Conservation (phyloP, 2,797 vertebrate genomes). For the Hafferia zeledoni region DNA sequence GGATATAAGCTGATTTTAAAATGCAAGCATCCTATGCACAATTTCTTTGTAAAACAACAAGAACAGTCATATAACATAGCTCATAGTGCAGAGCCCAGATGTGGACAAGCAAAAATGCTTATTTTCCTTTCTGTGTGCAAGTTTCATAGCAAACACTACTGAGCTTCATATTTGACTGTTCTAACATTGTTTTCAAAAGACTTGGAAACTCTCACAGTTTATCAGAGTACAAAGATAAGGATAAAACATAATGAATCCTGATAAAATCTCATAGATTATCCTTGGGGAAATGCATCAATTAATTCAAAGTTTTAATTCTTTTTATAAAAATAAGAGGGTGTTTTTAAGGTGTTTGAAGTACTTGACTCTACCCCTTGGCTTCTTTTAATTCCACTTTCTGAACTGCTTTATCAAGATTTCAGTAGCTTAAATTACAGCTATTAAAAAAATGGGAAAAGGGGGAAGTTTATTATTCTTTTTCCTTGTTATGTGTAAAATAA, state of each 20-base stretch:
- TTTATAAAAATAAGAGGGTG: neutral
- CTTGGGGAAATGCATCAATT: neutral
- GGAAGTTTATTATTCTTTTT: neutral
- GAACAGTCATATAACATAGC: neutral
- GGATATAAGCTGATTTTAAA: slow-evolving; percentile 5
- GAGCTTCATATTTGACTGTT: neutral
- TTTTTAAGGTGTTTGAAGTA: slow-evolving; percentile 23
- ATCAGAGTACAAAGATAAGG: neutral
- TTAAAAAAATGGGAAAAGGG: slow-evolving; percentile 8
- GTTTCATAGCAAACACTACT: neutral
- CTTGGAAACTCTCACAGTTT: neutral
- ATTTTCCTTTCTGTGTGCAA: neutral
- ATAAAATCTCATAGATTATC: slow-evolving; percentile 15
- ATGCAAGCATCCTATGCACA: neutral
- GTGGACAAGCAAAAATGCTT: neutral
- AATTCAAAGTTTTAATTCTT: neutral
- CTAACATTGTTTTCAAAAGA: neutral
- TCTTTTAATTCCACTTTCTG: slow-evolving; percentile 16
- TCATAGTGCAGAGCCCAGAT: neutral
- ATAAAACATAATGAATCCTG: slow-evolving; percentile 1
- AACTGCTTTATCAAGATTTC: slow-evolving; percentile 27
- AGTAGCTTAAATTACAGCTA: slow-evolving; percentile 18
- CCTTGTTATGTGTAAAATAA: neutral
- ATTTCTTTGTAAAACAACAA: neutral
- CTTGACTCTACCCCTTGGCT: neutral